These are phyloP conservation scores for Volucella bombylans DNA, from an alignment of 2,888 invertebrate genomes.

Conservation along the genomic window DNA sequence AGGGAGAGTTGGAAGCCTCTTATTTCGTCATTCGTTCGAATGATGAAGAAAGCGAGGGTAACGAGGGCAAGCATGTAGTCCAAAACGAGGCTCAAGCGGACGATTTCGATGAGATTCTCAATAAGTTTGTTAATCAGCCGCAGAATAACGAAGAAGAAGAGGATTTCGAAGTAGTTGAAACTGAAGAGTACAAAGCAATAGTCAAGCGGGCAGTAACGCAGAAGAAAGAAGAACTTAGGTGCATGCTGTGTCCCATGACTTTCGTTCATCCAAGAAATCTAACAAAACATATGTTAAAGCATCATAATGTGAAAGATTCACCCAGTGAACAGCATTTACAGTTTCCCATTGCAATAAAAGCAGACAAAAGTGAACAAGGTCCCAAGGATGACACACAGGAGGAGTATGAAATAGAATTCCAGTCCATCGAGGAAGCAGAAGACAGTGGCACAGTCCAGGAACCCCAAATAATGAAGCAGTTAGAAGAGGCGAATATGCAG, in stretches of 20 bases:
- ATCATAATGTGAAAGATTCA: conserved; percentile 75
- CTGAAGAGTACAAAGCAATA: conserved; percentile 15
- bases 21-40: conserved; percentile 28
- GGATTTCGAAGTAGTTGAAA: conserved; percentile 13
- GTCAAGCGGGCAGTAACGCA: not conserved
- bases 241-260: conserved; percentile 79
- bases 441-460: conserved; percentile 2
- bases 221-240: conserved; percentile 56
- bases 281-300: conserved; percentile 81
- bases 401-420: conserved; percentile 76
- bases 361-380: not conserved
- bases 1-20: conserved; percentile 30
- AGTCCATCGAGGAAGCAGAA: conserved; percentile 79
- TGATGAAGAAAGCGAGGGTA: conserved; percentile 18
- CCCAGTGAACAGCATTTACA: conserved; percentile 79
- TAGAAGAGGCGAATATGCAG: not conserved
- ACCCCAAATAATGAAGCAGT: not conserved
- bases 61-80: conserved; percentile 16
- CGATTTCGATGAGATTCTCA: conserved; percentile 22
- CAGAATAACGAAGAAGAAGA: conserved; percentile 22
- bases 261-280: conserved; percentile 82
- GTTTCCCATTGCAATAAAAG: conserved; percentile 77
- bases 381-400: not conserved
- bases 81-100: not conserved
- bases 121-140: conserved; percentile 11